These are phyloP conservation scores for Sipha flava DNA, from an alignment of 1,140 invertebrate species.

Conservation along the genomic window DNA sequence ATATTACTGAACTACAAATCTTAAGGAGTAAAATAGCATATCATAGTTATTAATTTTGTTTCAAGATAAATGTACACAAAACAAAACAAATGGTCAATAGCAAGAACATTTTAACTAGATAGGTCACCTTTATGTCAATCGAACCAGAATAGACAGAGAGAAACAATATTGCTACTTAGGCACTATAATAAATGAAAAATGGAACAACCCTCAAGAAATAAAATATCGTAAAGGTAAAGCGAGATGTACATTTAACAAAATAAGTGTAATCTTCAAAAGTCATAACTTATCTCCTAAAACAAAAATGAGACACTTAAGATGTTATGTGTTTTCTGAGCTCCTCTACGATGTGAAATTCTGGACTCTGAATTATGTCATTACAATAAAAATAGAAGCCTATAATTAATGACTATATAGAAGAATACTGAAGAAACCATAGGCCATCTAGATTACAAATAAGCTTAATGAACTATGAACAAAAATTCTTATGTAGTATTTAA, in stretches of 20 bases:
- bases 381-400: not conserved
- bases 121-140: not conserved
- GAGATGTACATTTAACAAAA: slow-evolving; percentile 28
- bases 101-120: not conserved
- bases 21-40: slow-evolving; percentile 4
- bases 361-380: slow-evolving; percentile 24
- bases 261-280: slow-evolving; percentile 12
- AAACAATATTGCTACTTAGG: slow-evolving; percentile 18
- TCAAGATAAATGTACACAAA: slow-evolving; percentile 30
- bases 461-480: too few species aligned
- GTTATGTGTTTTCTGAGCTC: slow-evolving; percentile 28
- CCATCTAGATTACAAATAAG: too few species aligned
- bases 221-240: slow-evolving; percentile 22
- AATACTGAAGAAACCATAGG: too few species aligned
- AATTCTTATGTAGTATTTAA: too few species aligned
- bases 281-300: not conserved
- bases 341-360: slow-evolving; percentile 28
- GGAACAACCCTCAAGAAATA: too few species aligned
- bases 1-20: slow-evolving; percentile 3
- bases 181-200: slow-evolving; percentile 26
- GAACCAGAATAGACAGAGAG: too few species aligned
- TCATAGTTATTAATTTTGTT: slow-evolving; percentile 19
- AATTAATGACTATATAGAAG: not conserved
- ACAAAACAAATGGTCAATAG: slow-evolving; percentile 15
- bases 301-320: slow-evolving; percentile 21